phyloP scores from a whole-genome alignment of 2,888 invertebrate species.

The Opisthograptis luteolata region DNA sequence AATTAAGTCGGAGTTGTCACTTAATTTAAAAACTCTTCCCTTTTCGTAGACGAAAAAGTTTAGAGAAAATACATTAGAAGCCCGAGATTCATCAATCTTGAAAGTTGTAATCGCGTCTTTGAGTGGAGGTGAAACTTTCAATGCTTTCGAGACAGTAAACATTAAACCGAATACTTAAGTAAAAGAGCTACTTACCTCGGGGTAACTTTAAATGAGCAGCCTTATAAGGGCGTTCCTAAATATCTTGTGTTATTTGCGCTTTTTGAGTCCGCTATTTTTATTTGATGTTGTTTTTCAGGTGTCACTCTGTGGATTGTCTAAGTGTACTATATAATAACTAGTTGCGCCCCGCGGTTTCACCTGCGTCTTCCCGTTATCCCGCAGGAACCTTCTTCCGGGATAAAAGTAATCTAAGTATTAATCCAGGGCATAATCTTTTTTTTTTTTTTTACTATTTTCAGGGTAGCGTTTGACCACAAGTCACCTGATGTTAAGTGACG shows the following conservation, averaged over 20 bases:
- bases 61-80: conserved; percentile 54
- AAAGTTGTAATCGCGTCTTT: conserved; percentile 68
- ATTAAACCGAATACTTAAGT: conserved; percentile 43
- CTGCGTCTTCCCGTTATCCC: no score
- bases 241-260: conserved; percentile 29
- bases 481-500: no score
- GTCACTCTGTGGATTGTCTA: no score
- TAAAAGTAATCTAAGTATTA: no score
- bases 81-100: conserved; percentile 68
- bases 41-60: conserved; percentile 43
- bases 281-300: not conserved
- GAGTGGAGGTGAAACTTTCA: conserved; percentile 46
- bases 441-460: no score
- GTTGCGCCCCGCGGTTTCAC: no score
- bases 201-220: conserved; percentile 48
- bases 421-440: no score
- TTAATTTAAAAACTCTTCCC: conserved; percentile 51
- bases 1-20: conserved; percentile 47
- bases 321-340: no score
- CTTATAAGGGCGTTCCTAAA: conserved; percentile 35
- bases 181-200: conserved; percentile 31
- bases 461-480: no score
- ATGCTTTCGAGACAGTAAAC: conserved; percentile 34
- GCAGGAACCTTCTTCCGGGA: no score
- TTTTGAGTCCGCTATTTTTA: not conserved